phyloP scores from a whole-genome alignment of 2,797 vertebrate species.

The Sebastes melanostomus region DNA sequence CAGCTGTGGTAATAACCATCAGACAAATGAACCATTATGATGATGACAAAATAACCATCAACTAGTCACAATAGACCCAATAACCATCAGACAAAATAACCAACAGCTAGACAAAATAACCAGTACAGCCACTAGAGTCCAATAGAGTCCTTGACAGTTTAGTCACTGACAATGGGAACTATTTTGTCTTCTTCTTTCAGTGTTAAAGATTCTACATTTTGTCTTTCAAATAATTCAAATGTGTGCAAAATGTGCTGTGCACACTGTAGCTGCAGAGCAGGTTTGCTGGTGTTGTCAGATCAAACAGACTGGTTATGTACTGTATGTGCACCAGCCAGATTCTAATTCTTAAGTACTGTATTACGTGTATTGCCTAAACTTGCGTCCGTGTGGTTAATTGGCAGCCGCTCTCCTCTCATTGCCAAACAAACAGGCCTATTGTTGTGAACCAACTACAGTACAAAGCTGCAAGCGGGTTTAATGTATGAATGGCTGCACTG shows the following conservation, averaged over 20 bases:
- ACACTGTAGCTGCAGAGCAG: background rate
- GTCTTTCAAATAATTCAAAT: background rate
- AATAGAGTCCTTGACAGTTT: background rate
- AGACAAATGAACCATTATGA: background rate
- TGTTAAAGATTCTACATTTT: background rate
- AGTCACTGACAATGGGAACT: no score
- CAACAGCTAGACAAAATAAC: background rate
- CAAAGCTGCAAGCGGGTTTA: slow-evolving; percentile 26
- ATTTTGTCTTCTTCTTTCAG: background rate
- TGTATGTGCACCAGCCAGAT: background rate
- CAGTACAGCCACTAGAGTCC: background rate
- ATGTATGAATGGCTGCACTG: slow-evolving; percentile 52
- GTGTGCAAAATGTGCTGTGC: background rate
- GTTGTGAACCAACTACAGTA: slow-evolving; percentile 25
- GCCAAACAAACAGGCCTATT: slow-evolving; percentile 48
- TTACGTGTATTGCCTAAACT: slow-evolving; percentile 8
- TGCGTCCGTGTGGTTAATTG: slow-evolving; percentile 27
- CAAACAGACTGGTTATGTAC: background rate
- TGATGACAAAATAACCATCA: background rate
- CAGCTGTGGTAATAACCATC: background rate
- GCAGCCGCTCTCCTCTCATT: slow-evolving; percentile 11
- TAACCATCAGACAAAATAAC: background rate
- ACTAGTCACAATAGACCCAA: background rate
- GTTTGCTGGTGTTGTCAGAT: background rate
- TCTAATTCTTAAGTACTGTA: background rate